These are phyloP conservation scores for Salpingus planirostris DNA, from an alignment of 2,888 invertebrate genomes.

Conservation along the genomic window DNA sequence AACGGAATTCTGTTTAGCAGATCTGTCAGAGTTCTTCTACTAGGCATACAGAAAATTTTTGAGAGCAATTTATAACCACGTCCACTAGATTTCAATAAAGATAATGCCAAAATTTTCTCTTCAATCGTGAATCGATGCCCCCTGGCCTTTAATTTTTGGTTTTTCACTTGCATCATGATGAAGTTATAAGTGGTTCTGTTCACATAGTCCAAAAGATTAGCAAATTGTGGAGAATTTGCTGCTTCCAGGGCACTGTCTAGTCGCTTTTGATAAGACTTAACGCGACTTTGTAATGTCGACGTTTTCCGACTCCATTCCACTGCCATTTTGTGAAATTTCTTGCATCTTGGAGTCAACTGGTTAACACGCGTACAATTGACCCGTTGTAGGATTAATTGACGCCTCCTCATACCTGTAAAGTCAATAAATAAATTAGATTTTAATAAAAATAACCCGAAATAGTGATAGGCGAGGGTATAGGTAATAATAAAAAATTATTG, in stretches of 20 bases:
- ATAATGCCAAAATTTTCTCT: constrained; percentile 19
- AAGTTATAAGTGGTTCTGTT: background rate
- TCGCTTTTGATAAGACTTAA: background rate
- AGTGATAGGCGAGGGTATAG: too few relatives aligned
- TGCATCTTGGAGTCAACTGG: too few relatives aligned
- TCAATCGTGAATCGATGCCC: too few relatives aligned
- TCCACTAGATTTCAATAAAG: constrained; percentile 15
- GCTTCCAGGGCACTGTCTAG: background rate
- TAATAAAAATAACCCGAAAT: too few relatives aligned
- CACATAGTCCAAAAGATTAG: background rate
- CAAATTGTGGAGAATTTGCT: background rate
- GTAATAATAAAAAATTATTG: too few relatives aligned
- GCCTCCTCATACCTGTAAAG: too few relatives aligned
- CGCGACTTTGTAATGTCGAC: too few relatives aligned
- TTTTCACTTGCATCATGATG: constrained; percentile 7
- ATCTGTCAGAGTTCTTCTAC: constrained; percentile 12
- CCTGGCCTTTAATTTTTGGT: constrained; percentile 10
- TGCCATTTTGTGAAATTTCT: too few relatives aligned
- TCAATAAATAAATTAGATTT: too few relatives aligned
- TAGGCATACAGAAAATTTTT: constrained; percentile 17
- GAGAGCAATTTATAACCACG: constrained; percentile 15
- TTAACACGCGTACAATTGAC: too few relatives aligned
- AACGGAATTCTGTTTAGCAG: constrained; percentile 13
- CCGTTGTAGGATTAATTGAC: too few relatives aligned
- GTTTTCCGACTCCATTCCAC: constrained; percentile 1